Base-by-base conservation (phyloP, 2,797 vertebrate species). In the Kryptopterus vitreolus region DNA sequence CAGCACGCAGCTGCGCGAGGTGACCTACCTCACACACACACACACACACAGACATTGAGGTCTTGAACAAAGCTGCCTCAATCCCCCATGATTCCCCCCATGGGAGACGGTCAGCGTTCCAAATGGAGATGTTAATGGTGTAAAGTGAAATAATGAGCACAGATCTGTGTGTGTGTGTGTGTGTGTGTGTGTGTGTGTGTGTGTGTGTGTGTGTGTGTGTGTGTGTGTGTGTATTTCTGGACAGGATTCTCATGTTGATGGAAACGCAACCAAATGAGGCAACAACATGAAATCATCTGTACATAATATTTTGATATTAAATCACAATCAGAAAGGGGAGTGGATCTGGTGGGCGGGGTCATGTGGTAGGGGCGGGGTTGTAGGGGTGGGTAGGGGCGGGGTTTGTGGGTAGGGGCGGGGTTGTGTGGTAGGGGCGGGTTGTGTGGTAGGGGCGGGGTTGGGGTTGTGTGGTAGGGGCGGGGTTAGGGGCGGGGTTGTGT, bases 1-100 rank as follows among this genome's bases (percentile, higher is more conserved):
- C 75, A 88, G 86, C 75, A 87, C 88, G 87, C 88, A 90, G 88
- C 88, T 91, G 88, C 88, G 71, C 80, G 78, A 82, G 73, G 82
- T 84, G 88, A 87, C 84, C 84, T 74, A 69, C 76, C 66, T 79
- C 79, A 46, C 48, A 59, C 66, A 58, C 77, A 50, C 70, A 55
- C 55, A 38, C 46, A 5, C 13, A 73, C 33, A 77, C 70, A 71
- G 57, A 74, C 38, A 35, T 53, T 31, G 63, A 46, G 61, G 50
- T 83, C 80, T 78, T 79, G 80, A 55, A 53, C 87, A 84, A 82
- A 82, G 81, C 53, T 16, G 24, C 69, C 71, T 50, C 68, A 38
- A 88, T 87, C 87, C 88, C 77, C 85, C 77, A 81, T 70, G 79
- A 80, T 79, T n/a, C 58, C 61, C 53, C 65, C 43, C 12, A 26